These are phyloP conservation scores for Kuschelorhynchus macadamiae DNA, from an alignment of 2,888 invertebrate genomes.

Conservation along the genomic window DNA sequence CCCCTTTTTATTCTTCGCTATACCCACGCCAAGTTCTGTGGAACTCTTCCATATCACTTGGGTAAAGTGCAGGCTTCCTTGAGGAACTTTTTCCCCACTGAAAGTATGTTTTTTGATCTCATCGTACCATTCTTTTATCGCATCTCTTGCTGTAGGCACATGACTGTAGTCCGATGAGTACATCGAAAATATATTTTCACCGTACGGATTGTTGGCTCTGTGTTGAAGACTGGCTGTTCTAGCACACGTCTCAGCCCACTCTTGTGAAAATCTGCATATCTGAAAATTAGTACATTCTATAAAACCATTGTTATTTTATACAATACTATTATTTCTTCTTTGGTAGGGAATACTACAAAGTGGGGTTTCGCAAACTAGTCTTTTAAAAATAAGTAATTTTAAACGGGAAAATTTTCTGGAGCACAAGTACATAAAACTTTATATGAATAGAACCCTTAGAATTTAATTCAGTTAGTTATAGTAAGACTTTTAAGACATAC, in stretches of 20 bases:
- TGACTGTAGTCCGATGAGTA: conserved; percentile 72
- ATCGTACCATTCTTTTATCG: conserved; percentile 74
- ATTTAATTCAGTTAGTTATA: too few species aligned
- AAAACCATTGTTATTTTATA: too few species aligned
- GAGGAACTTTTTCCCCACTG: conserved; percentile 72
- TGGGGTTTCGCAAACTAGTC: too few species aligned
- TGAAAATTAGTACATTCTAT: too few species aligned
- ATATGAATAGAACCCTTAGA: too few species aligned
- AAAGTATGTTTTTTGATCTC: conserved; percentile 72
- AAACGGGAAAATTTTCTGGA: too few species aligned
- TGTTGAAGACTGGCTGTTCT: conserved; percentile 77
- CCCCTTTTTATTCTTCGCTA: conserved; percentile 80
- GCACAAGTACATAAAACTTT: too few species aligned
- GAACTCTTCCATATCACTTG: conserved; percentile 82
- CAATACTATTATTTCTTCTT: too few species aligned
- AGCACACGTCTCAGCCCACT: conserved; percentile 81
- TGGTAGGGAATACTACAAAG: too few species aligned
- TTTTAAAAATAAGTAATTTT: too few species aligned
- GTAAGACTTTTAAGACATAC: too few species aligned
- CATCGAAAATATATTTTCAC: conserved; percentile 74
- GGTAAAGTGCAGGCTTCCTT: conserved; percentile 64
- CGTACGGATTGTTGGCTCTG: conserved; percentile 75
- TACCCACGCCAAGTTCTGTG: conserved; percentile 79
- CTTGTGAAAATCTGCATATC: conserved; percentile 76
- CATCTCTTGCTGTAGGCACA: conserved; percentile 71